Percentiles rank a stretch among this genome's conserved stretches.
Conservation (phyloP, 2,113 vertebrate genomes). For the Vimba vimba region DNA sequence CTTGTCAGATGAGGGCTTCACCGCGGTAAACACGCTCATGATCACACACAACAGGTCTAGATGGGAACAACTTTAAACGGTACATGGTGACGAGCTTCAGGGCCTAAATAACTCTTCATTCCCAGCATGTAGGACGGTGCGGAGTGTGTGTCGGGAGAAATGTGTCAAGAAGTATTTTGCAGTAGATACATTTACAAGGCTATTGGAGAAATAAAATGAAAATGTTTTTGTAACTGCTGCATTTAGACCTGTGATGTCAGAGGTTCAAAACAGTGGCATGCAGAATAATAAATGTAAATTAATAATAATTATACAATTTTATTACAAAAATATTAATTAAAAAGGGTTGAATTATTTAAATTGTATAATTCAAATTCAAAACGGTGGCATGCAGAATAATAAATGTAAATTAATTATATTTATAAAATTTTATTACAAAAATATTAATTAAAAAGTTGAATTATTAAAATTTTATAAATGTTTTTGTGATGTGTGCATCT, state of each 20-base stretch:
- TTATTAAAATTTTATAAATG: background rate
- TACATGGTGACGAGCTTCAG: constrained; percentile 10
- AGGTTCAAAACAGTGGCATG: background rate
- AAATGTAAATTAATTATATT: background rate
- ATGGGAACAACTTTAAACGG: background rate
- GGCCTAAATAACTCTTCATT: background rate
- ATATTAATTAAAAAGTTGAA: background rate
- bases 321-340: background rate
- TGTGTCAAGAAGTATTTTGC: background rate
- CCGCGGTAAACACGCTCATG: background rate
- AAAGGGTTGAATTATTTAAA: background rate
- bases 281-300: background rate
- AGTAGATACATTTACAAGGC: background rate
- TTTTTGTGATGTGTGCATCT: background rate
- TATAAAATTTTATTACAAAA: background rate
- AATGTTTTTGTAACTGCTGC: too few relatives aligned
- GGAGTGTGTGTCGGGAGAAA: background rate
- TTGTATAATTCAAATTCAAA: background rate
- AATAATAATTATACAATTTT: background rate
- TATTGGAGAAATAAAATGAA: too few relatives aligned
- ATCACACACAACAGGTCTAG: background rate
- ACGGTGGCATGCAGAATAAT: background rate
- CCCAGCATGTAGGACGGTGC: background rate
- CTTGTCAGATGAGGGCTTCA: constrained; percentile 20
- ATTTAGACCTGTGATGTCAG: background rate